Evolutionary conservation across 2,888 invertebrate species (phyloP), one percentile per base, ranked within the genome.

Genomic region (Epinotia demarniana): DNA sequence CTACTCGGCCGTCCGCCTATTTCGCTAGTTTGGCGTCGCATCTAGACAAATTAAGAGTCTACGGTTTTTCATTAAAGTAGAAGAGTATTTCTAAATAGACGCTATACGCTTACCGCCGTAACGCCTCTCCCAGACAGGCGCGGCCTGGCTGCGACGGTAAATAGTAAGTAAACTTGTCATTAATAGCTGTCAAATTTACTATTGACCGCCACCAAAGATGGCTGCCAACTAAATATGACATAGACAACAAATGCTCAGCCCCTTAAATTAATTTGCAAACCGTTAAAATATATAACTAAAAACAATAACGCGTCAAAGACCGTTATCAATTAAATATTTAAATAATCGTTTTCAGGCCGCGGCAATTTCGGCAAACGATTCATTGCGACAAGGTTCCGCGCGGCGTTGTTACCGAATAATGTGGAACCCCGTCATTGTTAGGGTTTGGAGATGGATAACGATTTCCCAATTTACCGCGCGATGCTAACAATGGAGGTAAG

Each of bases 391-490:
- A 67, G 55, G n/a, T 49, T 49, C 63, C 13, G 23, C 33, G 53
- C 53, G 18, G 33, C n/a, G 53, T 8, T 18, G 67, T 12, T 18
- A 23, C 53, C 66, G 69, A 69, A 60, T 69, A 69, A 69, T 46
- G 46, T 46, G 58, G 58, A 60, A 43, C 61, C 46, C 19, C 16
- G 57, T 9, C n/a, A 60, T 60, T 58, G 60, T 58, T 60, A n/a
- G 58, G 58, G 23, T 43, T 69, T 60, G 69, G 58, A 27, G 60
- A 69, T 68, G 57, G 67, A 58, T 69, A 69, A 46, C 69, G 69
- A 43, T 69, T 69, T 69, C 43, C 69, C 69, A 60, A 69, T 69
- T 69, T 69, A 69, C 69, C 69, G 23, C 66, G 49, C 61, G 33
- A 6, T 23, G 16, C 49, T 43, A 4, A 43, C 68, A 43, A 58